Conservation (phyloP, 2,797 vertebrate genomes). For the Danio aesculapii region DNA sequence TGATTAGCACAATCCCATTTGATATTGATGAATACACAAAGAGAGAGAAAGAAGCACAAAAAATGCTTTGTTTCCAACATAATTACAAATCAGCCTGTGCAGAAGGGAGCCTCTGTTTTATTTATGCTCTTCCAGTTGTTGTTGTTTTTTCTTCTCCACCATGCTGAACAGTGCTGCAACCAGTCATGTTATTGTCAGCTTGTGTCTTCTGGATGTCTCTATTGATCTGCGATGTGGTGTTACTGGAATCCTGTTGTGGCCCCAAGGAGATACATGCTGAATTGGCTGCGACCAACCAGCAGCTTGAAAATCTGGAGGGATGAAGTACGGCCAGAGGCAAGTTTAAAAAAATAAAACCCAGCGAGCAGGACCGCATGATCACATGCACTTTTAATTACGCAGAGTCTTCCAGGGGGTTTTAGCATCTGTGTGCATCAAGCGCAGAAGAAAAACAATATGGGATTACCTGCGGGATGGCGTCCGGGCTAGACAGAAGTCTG, state of each 20-base stretch:
- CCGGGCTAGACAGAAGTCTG: constrained; percentile 70
- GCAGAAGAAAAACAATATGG: constrained; percentile 31
- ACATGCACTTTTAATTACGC: constrained; percentile 44
- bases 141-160: constrained; percentile 4
- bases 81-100: constrained; percentile 53
- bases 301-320: constrained; percentile 53
- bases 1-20: constrained; percentile 40
- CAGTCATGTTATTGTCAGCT: constrained; percentile 49
- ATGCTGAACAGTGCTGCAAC: constrained; percentile 26
- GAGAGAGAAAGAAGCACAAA: constrained; percentile 28
- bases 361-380: constrained; percentile 22
- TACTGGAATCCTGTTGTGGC: constrained; percentile 50
- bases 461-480: constrained; percentile 73
- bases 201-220: constrained; percentile 56
- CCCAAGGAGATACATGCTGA: constrained; percentile 48
- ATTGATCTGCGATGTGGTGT: constrained; percentile 53
- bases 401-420: constrained; percentile 4
- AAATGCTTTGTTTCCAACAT: constrained; percentile 56
- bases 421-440: constrained; percentile 33
- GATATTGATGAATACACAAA: constrained; percentile 45
- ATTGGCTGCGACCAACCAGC: constrained; percentile 49
- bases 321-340: constrained; percentile 36
- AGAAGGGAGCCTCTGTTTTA: constrained; percentile 51
- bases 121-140: constrained; percentile 54
- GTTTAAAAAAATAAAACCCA: constrained; percentile 19